These are phyloP conservation scores for Trichomycterus rosablanca DNA, from an alignment of 2,113 vertebrate species.

Conservation along the genomic window DNA sequence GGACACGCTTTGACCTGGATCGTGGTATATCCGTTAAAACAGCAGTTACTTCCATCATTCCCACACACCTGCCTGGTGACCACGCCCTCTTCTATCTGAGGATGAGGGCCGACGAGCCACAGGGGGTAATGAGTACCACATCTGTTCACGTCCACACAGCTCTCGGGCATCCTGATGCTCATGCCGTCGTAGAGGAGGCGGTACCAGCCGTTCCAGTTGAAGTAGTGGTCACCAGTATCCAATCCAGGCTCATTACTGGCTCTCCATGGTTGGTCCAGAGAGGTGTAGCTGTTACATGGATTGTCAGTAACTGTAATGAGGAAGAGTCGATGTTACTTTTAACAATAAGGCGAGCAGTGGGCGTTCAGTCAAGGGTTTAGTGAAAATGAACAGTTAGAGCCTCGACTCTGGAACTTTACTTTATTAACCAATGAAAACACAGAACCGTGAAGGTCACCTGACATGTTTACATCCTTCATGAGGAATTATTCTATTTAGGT, in stretches of 20 bases:
- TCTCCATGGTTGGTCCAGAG: background rate
- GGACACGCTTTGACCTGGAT: conserved; percentile 42
- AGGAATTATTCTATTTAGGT: no score
- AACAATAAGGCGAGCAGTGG: no score
- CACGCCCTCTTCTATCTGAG: background rate
- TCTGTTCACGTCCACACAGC: conserved; percentile 2
- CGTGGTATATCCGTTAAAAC: background rate
- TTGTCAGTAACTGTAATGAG: background rate
- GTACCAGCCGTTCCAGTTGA: background rate
- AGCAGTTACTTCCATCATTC: background rate
- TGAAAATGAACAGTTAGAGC: no score
- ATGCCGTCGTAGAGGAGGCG: background rate
- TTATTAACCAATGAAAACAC: no score
- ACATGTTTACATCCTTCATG: no score
- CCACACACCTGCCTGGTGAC: background rate
- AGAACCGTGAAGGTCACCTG: no score
- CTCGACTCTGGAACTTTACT: no score
- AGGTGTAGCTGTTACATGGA: background rate
- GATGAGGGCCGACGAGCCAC: background rate
- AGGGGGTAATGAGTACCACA: conserved; percentile 2
- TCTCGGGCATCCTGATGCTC: background rate
- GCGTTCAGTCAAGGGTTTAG: no score
- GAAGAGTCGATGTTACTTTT: no score
- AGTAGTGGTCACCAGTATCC: background rate
- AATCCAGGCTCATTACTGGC: background rate